Percentiles rank a stretch among this genome's conserved stretches.
Conservation (phyloP, 1,140 invertebrate species). For the Euschistus heros region DNA sequence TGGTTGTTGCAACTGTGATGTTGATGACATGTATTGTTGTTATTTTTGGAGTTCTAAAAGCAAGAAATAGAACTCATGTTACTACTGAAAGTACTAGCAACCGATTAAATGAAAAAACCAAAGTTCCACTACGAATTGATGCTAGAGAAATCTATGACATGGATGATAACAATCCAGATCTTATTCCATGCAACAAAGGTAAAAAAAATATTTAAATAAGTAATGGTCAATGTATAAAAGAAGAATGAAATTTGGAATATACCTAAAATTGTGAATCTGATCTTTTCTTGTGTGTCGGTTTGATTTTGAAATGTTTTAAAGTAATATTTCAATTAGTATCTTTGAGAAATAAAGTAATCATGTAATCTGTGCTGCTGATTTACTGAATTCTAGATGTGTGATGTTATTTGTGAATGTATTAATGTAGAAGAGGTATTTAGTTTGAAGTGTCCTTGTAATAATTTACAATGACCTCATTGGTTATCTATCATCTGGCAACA, state of each 20-base stretch:
- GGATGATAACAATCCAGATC: conserved; percentile 74
- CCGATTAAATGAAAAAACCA: conserved; percentile 54
- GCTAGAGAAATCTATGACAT: conserved; percentile 55
- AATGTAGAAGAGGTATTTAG: too few relatives aligned
- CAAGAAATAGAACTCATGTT: conserved; percentile 43
- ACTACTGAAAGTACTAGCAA: conserved; percentile 44
- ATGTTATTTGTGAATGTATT: too few relatives aligned
- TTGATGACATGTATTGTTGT: conserved; percentile 60
- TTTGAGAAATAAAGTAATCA: too few relatives aligned
- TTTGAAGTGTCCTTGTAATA: too few relatives aligned
- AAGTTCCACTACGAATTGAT: conserved; percentile 46
- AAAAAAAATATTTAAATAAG: conserved; percentile 30
- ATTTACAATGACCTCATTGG: too few relatives aligned
- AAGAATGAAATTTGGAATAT: background rate
- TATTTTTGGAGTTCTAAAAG: conserved; percentile 55
- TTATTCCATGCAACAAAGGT: conserved; percentile 80
- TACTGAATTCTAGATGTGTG: too few relatives aligned
- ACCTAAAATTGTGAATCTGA: too few relatives aligned
- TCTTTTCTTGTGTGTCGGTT: too few relatives aligned
- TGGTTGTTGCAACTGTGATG: conserved; percentile 58
- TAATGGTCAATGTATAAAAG: background rate
- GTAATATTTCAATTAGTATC: too few relatives aligned
- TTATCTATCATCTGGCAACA: too few relatives aligned
- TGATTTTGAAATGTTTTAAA: too few relatives aligned
- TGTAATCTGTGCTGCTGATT: too few relatives aligned